These are phyloP conservation scores for Nibea albiflora DNA, from an alignment of 2,113 vertebrate species.

Conservation along the genomic window DNA sequence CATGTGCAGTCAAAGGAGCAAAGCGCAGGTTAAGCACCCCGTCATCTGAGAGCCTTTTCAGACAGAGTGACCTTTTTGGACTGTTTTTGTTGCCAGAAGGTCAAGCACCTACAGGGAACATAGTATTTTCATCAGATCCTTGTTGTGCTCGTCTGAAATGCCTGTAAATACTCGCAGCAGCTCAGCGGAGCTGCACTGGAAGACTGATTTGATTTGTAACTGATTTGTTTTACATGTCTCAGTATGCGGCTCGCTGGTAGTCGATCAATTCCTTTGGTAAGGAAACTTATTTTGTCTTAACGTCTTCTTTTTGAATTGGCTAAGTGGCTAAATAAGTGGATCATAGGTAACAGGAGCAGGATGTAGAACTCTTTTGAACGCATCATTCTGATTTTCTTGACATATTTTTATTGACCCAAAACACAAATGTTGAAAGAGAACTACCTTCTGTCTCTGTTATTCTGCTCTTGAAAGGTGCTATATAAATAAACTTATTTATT, in stretches of 20 bases:
- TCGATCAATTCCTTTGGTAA: not conserved
- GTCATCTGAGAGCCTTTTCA: conserved; percentile 36
- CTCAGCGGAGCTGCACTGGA: conserved; percentile 11
- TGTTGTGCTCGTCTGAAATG: conserved; percentile 29
- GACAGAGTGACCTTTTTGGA: conserved; percentile 41
- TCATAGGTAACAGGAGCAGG: no score
- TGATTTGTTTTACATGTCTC: conserved; percentile 2
- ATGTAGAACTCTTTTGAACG: not conserved
- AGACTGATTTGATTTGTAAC: not conserved
- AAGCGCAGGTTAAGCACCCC: conserved; percentile 26
- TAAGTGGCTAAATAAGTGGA: not conserved
- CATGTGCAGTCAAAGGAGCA: conserved; percentile 7
- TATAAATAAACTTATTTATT: no score
- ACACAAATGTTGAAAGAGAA: not conserved
- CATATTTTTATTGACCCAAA: not conserved
- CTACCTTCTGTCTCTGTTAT: not conserved
- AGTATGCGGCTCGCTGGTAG: not conserved
- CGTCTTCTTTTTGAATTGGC: not conserved
- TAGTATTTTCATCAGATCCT: conserved; percentile 16
- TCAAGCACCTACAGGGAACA: conserved; percentile 43
- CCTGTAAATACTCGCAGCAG: conserved; percentile 17
- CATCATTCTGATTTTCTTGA: not conserved
- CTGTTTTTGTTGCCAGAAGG: conserved; percentile 41
- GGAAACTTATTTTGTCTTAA: not conserved
- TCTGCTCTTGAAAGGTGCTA: no score